Evolutionary conservation across 2,888 invertebrate species (phyloP).

Genomic region (Allophyes oxyacanthae): DNA sequence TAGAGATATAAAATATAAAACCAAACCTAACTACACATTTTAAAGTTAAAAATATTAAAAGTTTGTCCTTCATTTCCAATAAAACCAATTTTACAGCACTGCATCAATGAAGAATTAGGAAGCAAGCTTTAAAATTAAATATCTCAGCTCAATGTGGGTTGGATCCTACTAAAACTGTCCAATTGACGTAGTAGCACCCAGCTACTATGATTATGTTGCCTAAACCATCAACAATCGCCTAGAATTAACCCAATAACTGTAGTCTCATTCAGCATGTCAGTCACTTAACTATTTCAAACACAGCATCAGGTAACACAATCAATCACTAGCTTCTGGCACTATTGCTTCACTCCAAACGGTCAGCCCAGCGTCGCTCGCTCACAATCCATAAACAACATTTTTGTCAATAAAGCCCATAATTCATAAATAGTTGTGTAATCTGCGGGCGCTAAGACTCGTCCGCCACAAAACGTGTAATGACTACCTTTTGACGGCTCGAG

Average conservation of each 20-base stretch:
- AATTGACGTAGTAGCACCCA: no score
- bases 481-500: conserved; percentile 88
- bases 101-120: no score
- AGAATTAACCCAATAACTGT: conserved; percentile 24
- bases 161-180: no score
- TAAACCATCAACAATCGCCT: conserved; percentile 19
- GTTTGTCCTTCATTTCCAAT: no score
- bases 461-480: conserved; percentile 87
- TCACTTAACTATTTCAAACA: conserved; percentile 24
- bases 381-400: conserved; percentile 48
- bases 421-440: conserved; percentile 75
- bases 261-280: conserved; percentile 21
- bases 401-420: conserved; percentile 66
- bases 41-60: no score
- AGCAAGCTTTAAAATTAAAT: no score
- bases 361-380: conserved; percentile 18
- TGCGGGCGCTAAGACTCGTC: conserved; percentile 82
- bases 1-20: no score
- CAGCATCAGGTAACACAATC: conserved; percentile 37
- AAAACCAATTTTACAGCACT: no score
- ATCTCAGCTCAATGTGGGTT: no score
- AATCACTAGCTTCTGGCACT: conserved; percentile 42
- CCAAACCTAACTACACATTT: no score
- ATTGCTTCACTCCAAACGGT: conserved; percentile 24
- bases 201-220: conserved; percentile 17